Conservation (phyloP, 2,888 invertebrate genomes). For the Parelbella ahira region DNA sequence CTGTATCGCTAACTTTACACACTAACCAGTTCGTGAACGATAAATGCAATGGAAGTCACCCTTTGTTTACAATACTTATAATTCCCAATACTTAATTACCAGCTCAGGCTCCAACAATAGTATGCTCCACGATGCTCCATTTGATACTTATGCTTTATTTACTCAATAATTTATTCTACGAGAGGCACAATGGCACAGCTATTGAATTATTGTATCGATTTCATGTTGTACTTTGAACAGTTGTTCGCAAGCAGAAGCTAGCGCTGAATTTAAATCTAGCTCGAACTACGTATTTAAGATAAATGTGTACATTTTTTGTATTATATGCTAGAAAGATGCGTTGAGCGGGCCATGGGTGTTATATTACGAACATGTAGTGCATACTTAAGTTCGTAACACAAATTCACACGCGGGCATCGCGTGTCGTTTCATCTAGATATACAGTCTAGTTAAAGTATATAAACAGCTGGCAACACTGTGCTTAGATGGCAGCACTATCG, state of each 20-base stretch:
- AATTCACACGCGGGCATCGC: too few species aligned
- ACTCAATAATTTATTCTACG: slow-evolving; percentile 40
- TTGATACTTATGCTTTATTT: slow-evolving; percentile 27
- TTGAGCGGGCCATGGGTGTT: slow-evolving; percentile 8
- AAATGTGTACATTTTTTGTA: slow-evolving; percentile 16
- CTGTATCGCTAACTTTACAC: slow-evolving; percentile 67
- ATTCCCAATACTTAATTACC: slow-evolving; percentile 15
- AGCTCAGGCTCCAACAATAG: slow-evolving; percentile 24
- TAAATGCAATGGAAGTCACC: slow-evolving; percentile 52
- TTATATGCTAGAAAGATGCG: slow-evolving; percentile 8
- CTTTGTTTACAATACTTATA: slow-evolving; percentile 11
- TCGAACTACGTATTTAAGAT: slow-evolving; percentile 18
- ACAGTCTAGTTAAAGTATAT: too few species aligned
- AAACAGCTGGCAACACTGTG: too few species aligned
- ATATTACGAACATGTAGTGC: too few species aligned
- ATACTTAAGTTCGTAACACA: too few species aligned
- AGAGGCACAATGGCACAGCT: slow-evolving; percentile 71
- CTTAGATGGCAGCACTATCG: too few species aligned
- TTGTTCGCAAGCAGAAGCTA: slow-evolving; percentile 22
- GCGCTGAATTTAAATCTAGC: slow-evolving; percentile 20
- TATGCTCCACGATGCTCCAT: slow-evolving; percentile 21
- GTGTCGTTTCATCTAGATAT: too few species aligned
- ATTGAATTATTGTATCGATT: slow-evolving; percentile 42
- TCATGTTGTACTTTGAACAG: slow-evolving; percentile 23
- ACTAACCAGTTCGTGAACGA: slow-evolving; percentile 49